Conservation (phyloP, 2,797 vertebrate genomes). For the Cyclopterus lumpus region DNA sequence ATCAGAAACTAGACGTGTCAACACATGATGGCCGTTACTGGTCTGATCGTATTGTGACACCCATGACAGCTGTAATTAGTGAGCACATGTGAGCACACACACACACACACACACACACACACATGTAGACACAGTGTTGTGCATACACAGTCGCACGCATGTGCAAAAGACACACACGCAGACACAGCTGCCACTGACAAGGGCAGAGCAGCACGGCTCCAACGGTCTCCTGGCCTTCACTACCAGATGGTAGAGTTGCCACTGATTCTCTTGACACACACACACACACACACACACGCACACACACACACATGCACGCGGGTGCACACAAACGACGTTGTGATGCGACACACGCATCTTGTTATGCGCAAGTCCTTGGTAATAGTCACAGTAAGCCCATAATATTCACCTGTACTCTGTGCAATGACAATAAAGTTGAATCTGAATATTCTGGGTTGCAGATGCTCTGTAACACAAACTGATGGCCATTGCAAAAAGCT, state of each 20-base stretch:
- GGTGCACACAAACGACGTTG: conserved; percentile 16
- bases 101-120: background rate
- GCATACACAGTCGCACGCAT: conserved; percentile 13
- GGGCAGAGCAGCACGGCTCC: conserved; percentile 53
- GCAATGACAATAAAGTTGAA: too few species aligned
- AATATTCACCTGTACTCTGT: too few species aligned
- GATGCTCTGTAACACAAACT: conserved; percentile 26
- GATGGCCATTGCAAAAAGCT: conserved; percentile 26
- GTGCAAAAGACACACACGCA: conserved; percentile 26
- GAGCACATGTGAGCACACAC: background rate
- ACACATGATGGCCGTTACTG: conserved; percentile 61
- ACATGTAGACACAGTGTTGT: conserved; percentile 33
- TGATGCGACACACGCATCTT: background rate
- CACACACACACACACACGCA: conserved; percentile 38
- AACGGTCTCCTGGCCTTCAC: conserved; percentile 78
- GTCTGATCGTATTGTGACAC: conserved; percentile 45
- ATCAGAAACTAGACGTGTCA: conserved; percentile 52
- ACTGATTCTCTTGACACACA: conserved; percentile 39
- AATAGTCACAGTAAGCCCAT: background rate
- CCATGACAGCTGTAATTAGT: conserved; percentile 44
- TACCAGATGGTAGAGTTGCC: conserved; percentile 79
- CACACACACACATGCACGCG: conserved; percentile 28
- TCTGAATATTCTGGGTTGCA: background rate
- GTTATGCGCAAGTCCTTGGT: background rate
- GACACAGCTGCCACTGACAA: conserved; percentile 82